Evolutionary conservation across 2,113 vertebrate genomes (phyloP).

Genomic region (Hippocampus guttulatus): DNA sequence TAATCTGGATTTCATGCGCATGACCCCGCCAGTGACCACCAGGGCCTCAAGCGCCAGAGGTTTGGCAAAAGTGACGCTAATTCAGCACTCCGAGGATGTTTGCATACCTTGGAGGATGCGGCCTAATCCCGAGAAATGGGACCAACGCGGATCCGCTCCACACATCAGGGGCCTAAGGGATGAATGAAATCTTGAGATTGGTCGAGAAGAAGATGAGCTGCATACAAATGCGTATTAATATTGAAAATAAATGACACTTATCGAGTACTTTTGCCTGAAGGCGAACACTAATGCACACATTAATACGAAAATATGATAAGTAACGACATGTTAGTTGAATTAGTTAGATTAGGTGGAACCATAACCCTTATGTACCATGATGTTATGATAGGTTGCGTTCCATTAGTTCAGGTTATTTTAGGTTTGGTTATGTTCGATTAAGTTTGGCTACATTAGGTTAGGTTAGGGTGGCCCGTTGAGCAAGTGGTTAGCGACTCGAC

Average conservation of each 20-base stretch:
- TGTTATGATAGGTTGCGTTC: not conserved
- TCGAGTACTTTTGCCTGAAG: not conserved
- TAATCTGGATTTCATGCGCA: slow-evolving; percentile 42
- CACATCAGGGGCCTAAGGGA: not conserved
- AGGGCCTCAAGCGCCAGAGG: slow-evolving; percentile 20
- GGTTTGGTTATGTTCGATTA: not conserved
- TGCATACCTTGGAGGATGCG: not conserved
- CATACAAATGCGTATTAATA: not conserved
- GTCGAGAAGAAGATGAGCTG: not conserved
- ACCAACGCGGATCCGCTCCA: not conserved
- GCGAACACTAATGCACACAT: not conserved
- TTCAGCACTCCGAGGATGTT: slow-evolving; percentile 28
- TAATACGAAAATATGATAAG: not conserved
- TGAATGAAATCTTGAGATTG: not conserved
- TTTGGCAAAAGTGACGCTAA: slow-evolving; percentile 59
- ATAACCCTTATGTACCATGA: no score
- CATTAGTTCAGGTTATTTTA: not conserved
- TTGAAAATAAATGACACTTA: not conserved
- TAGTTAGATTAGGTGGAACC: no score
- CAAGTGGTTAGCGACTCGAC: no score
- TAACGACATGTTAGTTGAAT: not conserved
- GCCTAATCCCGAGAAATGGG: not conserved
- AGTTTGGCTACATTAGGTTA: no score
- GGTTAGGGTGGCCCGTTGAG: no score
- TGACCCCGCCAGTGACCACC: not conserved